Base-by-base conservation (phyloP, 2,888 invertebrate species). In the Thymelicus acteon region DNA sequence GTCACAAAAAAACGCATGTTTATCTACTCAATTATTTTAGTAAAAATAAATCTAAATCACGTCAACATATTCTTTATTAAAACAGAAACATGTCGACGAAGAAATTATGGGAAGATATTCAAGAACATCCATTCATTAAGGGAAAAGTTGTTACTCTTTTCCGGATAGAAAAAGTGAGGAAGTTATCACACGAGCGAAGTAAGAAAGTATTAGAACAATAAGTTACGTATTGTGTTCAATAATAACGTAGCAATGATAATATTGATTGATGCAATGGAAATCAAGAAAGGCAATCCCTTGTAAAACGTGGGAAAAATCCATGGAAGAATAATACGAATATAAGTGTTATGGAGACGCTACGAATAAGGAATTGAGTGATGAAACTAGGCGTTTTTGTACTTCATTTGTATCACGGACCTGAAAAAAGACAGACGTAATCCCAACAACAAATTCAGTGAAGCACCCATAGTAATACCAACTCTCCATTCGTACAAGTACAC, bases 241-340 rank as follows among this genome's bases (percentile, higher is more conserved):
- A 7, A 19, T 44, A 6, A n/a, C 40, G 5, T 13, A 40, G 44
- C 52, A 37, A 52, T 39, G 39, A 31, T 31, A 31, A 31, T 31
- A 31, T 31, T 65, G 57, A 57, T 64, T 65, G 65, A 57, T 65
- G 54, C 65, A 65, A 65, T 65, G 7, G 65, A 65, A 65, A 65
- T 58, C 58, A 58, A 58, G 37, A 37, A 15, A 39, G 7, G 31
- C 37, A 39, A 65, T 19, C 24, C n/a, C 24, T 44, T 54, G 24
- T 57, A 8, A 57, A 19, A 40, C 57, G 54, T 65, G 65, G 4
- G 65, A 65, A 57, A 2, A 7, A n/a, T 39, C 44, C 4, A 54
- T 54, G 6, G 31, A n/a, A 24, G 15, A 24, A 54, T 54, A 19
- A 54, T 54, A 24, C 12, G 8, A 54, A 54, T 54, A 54, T 24